Conservation (phyloP, 2,113 vertebrate species). For the Platichthys stellatus region DNA sequence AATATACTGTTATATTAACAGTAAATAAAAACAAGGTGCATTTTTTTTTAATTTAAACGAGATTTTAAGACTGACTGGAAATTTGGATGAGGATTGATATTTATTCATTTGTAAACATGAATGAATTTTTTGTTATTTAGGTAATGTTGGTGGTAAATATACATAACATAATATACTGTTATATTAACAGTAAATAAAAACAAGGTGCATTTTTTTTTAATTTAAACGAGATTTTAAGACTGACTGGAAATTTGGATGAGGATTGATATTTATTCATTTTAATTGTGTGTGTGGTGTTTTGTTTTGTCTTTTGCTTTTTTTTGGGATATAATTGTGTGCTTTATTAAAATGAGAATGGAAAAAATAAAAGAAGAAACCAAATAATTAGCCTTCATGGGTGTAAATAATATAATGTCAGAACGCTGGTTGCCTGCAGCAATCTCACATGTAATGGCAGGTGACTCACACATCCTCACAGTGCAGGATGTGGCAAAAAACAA, state of each 20-base stretch:
- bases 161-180: not conserved
- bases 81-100: not conserved
- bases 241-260: not conserved
- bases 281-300: not conserved
- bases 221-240: not conserved
- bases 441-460: not conserved
- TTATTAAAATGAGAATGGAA: slow-evolving; percentile 4
- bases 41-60: not conserved
- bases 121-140: slow-evolving; percentile 22
- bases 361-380: not conserved
- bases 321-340: not conserved
- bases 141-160: not conserved
- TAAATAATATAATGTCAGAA: not conserved
- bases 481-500: slow-evolving; percentile 27
- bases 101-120: not conserved
- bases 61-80: not conserved
- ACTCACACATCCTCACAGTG: slow-evolving; percentile 9
- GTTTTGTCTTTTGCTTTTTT: not conserved
- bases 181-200: slow-evolving; percentile 7
- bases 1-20: not conserved
- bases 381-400: not conserved
- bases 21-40: not conserved
- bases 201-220: not conserved
- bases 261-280: not conserved
- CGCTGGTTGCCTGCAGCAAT: not conserved